These are phyloP conservation scores for Nycteola revayana DNA, from an alignment of 2,888 invertebrate genomes.

Conservation along the genomic window DNA sequence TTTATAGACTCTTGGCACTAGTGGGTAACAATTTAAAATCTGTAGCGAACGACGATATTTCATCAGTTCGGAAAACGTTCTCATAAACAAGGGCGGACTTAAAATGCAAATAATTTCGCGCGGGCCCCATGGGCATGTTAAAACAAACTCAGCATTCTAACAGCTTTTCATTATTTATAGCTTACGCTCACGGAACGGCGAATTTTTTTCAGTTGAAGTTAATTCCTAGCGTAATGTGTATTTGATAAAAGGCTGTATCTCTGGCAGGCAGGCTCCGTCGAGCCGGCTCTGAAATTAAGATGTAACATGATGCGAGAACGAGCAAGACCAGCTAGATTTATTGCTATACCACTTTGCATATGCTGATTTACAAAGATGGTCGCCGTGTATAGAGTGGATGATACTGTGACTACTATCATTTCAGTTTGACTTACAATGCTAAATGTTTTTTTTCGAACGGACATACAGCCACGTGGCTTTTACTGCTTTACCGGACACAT, in stretches of 20 bases:
- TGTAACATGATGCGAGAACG: slow-evolving; percentile 84
- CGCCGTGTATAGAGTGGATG: slow-evolving; percentile 50
- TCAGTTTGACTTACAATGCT: slow-evolving; percentile 34
- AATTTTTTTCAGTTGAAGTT: slow-evolving; percentile 68
- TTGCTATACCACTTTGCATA: slow-evolving; percentile 83
- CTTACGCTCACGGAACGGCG: slow-evolving; percentile 65
- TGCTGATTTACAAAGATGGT: slow-evolving; percentile 82
- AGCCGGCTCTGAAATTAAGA: slow-evolving; percentile 82
- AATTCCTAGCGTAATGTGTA: slow-evolving; percentile 79
- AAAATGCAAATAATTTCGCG: slow-evolving; percentile 74
- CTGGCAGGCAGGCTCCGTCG: slow-evolving; percentile 76
- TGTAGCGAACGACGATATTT: slow-evolving; percentile 39
- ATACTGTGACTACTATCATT: slow-evolving; percentile 40
- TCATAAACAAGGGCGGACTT: slow-evolving; percentile 67
- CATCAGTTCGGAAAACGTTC: slow-evolving; percentile 54
- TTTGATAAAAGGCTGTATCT: slow-evolving; percentile 82
- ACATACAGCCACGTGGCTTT: too few species aligned
- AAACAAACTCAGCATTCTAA: slow-evolving; percentile 75
- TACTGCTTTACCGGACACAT: too few species aligned
- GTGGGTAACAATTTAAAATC: slow-evolving; percentile 31
- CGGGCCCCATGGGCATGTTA: slow-evolving; percentile 72
- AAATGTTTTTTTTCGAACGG: too few species aligned
- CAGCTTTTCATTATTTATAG: slow-evolving; percentile 76
- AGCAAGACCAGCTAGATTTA: slow-evolving; percentile 82
- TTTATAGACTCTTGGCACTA: slow-evolving; percentile 31